Conservation (phyloP, 2,797 vertebrate genomes). For the Trematomus bernacchii region DNA sequence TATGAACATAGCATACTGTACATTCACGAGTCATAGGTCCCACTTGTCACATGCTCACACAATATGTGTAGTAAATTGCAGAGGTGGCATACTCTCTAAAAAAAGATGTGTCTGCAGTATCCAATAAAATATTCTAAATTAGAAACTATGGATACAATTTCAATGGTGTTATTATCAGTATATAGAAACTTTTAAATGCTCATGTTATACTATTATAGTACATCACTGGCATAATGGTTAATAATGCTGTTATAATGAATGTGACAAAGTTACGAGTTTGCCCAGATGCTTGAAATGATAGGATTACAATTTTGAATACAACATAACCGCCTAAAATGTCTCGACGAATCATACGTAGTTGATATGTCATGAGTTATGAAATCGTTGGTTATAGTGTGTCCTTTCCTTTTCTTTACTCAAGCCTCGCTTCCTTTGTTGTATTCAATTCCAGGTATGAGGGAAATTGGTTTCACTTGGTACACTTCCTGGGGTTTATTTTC, state of each 20-base stretch:
- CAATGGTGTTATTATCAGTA: neutral
- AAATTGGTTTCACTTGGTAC: conserved; percentile 8
- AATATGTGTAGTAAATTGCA: conserved; percentile 1
- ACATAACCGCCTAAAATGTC: neutral
- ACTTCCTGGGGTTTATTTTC: conserved; percentile 23
- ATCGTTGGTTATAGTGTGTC: neutral
- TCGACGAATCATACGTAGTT: neutral
- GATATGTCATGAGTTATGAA: neutral
- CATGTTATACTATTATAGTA: neutral
- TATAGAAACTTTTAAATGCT: neutral
- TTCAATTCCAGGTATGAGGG: conserved; percentile 5
- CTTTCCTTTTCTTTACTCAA: neutral
- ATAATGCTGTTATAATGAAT: neutral
- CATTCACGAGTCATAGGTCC: neutral
- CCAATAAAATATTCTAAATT: neutral
- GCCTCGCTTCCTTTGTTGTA: conserved; percentile 12
- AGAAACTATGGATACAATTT: neutral
- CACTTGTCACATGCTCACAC: neutral
- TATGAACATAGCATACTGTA: neutral
- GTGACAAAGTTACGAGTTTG: neutral
- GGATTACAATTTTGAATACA: neutral
- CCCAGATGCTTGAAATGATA: neutral
- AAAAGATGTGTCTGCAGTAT: neutral
- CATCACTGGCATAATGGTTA: neutral
- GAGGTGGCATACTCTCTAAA: neutral